Percentiles rank a stretch among this genome's conserved stretches.
These are phyloP conservation scores for Hesperia comma DNA, from an alignment of 2,888 invertebrate species.

Conservation along the genomic window DNA sequence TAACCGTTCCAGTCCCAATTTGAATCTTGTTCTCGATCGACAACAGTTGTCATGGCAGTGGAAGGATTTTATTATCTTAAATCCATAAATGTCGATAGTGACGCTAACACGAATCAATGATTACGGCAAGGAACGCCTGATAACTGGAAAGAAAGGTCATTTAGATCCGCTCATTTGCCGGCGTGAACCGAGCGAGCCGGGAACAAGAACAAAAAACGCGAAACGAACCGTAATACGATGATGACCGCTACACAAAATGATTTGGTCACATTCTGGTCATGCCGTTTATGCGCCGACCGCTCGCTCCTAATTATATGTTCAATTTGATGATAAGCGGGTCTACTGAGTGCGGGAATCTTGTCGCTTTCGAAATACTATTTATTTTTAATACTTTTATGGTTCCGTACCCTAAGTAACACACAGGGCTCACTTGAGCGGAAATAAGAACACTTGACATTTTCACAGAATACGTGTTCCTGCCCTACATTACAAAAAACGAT, in stretches of 20 bases:
- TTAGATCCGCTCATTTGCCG: constrained; percentile 31
- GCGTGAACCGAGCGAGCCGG: constrained; percentile 26
- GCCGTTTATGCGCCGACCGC: constrained; percentile 63
- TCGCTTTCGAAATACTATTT: constrained; percentile 30
- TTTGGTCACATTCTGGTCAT: constrained; percentile 75
- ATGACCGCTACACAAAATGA: constrained; percentile 72
- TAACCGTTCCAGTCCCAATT: too few species aligned
- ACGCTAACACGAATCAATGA: neutral
- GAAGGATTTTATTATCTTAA: too few species aligned
- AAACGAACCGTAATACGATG: constrained; percentile 53
- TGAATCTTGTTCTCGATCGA: too few species aligned
- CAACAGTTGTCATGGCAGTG: too few species aligned
- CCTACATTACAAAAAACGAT: too few species aligned
- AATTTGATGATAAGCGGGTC: constrained; percentile 42
- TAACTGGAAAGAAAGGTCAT: constrained; percentile 21
- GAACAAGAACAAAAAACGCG: constrained; percentile 48
- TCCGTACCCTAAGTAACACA: too few species aligned
- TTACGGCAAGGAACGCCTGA: neutral
- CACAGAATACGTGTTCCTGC: too few species aligned
- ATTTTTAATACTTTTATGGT: too few species aligned
- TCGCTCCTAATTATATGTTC: constrained; percentile 64
- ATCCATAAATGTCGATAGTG: too few species aligned
- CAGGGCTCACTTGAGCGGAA: neutral
- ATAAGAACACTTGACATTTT: neutral
- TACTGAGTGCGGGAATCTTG: constrained; percentile 39